Evolutionary conservation across 2,797 vertebrate species (phyloP).

Genomic region (Microtus californicus): DNA sequence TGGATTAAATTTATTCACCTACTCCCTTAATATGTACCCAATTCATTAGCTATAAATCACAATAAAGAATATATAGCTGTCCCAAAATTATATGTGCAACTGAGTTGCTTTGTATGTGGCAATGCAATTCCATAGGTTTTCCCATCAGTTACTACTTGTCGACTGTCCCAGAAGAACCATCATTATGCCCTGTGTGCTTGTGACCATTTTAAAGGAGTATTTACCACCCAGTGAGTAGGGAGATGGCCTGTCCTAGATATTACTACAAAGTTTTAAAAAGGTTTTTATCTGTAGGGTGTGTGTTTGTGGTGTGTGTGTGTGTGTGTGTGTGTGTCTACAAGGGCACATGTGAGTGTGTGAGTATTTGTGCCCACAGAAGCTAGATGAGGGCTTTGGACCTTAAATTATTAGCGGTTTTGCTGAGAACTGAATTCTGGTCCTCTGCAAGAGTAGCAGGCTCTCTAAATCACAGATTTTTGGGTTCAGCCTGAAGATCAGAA

Average conservation of each 20-base stretch:
- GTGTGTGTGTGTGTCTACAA: neutral
- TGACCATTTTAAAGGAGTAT: neutral
- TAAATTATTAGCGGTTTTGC: neutral
- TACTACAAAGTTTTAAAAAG: neutral
- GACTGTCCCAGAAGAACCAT: neutral
- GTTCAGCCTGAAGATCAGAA: too few species aligned
- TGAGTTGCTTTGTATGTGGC: neutral
- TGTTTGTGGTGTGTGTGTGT: neutral
- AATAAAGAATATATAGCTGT: neutral
- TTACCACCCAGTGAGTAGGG: neutral
- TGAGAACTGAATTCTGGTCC: neutral
- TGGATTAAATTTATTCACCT: slow-evolving; percentile 34
- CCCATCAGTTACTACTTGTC: neutral
- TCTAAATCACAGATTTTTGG: neutral
- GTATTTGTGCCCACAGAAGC: neutral
- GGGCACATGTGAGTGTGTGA: neutral
- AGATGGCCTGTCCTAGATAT: neutral
- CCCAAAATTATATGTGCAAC: neutral
- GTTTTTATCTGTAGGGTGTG: neutral
- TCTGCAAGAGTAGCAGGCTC: neutral
- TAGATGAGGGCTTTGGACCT: neutral
- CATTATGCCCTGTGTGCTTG: neutral
- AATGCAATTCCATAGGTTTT: neutral
- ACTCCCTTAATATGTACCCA: slow-evolving; percentile 16
- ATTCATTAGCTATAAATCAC: slow-evolving; percentile 57